Base-by-base conservation (phyloP, 2,797 vertebrate genomes). In the Molossus molossus region DNA sequence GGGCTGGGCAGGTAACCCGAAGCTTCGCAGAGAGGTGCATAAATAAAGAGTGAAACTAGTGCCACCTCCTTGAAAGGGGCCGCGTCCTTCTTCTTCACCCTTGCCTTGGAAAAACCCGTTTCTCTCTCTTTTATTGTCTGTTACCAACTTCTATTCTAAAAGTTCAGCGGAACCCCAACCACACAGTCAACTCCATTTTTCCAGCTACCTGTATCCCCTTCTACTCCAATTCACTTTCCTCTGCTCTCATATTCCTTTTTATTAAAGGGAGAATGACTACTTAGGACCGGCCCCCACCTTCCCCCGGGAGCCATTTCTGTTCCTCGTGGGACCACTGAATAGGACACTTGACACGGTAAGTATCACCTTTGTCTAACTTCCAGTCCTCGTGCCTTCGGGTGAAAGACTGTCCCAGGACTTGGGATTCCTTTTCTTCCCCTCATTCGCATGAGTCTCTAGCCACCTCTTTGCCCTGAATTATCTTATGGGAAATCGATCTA, bases 1-100 rank as follows among this genome's bases (percentile, higher is more conserved):
- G 89, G 10, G 27, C 75, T 67, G 48, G 18, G 94, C 97, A 98
- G 98, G 98, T 99, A 98, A 99, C 99, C 98, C 96, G 98, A 98
- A 97, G 98, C 97, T 98, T 98, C 98, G 98, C 98, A 98, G 97
- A 96, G 97, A 98, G 98, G 98, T 98, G 99, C 98, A 98, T 98
- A 99, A 98, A 99, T 99, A 99, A 99, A 99, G 98, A 98, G 93
- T 97, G 97, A 98, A 98, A 97, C 97, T 95, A 57, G 96, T 80
- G 96, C 93, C 97, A 73, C 93, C 97, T 97, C 97, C 98, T 97
- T 97, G 97, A 93, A 97, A 96, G 97, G 97, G 97, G 96, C 97
- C 75, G 96, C 97, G 95, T 96, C 91, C 65, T 96, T 70, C 93
- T 65, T 84, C 93, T 69, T 69, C 55, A 89, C 76, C 45, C 55